A percentile compares a stretch with the other conserved stretches of the same genome.
Evolutionary conservation across 2,797 vertebrate species (phyloP).

Genomic region (Distichodus sexfasciatus): DNA sequence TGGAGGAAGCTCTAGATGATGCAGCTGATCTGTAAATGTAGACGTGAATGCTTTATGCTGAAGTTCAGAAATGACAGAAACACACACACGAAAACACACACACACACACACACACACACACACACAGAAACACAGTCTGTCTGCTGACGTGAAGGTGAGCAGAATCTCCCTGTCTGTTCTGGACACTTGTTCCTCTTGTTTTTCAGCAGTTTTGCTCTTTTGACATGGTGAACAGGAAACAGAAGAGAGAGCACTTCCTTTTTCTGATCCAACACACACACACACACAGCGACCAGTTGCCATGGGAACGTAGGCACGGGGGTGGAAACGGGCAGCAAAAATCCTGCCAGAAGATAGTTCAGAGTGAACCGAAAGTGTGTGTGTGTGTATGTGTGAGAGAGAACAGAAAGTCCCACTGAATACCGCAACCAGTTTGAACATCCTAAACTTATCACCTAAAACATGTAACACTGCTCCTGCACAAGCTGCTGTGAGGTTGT

Average conservation of each 20-base stretch:
- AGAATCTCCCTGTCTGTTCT: too few species aligned
- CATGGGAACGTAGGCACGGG: slow-evolving; percentile 44
- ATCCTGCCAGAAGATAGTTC: slow-evolving; percentile 6
- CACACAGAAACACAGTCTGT: too few species aligned
- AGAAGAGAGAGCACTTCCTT: slow-evolving; percentile 52
- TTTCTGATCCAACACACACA: slow-evolving; percentile 41
- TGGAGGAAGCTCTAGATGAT: too few species aligned
- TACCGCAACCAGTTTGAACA: neutral
- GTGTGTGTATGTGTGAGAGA: slow-evolving; percentile 16
- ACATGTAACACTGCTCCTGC: too few species aligned
- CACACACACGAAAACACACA: too few species aligned
- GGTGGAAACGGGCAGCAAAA: slow-evolving; percentile 33
- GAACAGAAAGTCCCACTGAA: neutral
- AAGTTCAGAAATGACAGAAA: too few species aligned
- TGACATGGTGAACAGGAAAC: slow-evolving; percentile 53
- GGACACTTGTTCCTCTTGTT: neutral
- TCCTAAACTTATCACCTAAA: slow-evolving; percentile 1
- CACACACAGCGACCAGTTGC: slow-evolving; percentile 37
- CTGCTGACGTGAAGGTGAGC: too few species aligned
- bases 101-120: too few species aligned
- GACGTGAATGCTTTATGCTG: too few species aligned
- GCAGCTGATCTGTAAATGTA: too few species aligned
- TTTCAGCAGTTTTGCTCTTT: slow-evolving; percentile 24
- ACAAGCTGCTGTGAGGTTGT: too few species aligned
- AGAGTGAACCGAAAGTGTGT: neutral